Percentiles rank a stretch among this genome's conserved stretches.
Evolutionary conservation across 2,888 invertebrate genomes (phyloP).

Genomic region (Colletes collaris): DNA sequence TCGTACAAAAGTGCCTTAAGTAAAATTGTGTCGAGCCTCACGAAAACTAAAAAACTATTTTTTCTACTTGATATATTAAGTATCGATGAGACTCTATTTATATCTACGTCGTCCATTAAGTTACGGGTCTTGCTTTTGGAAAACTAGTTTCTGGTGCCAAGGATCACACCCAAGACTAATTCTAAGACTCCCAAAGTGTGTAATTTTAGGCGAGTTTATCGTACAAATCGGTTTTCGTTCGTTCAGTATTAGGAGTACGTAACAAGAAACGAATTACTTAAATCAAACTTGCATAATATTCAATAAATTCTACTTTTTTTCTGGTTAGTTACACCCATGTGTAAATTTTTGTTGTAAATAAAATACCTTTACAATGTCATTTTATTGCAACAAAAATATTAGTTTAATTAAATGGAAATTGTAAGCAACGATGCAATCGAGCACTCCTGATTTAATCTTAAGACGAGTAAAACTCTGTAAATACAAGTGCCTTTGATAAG

Average conservation of each 20-base stretch:
- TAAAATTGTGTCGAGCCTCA: constrained; percentile 50
- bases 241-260: constrained; percentile 44
- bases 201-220: not conserved
- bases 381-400: constrained; percentile 16
- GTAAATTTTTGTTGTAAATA: constrained; percentile 13
- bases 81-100: constrained; percentile 55
- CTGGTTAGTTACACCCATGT: constrained; percentile 10
- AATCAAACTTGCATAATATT: constrained; percentile 34
- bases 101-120: constrained; percentile 36
- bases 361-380: constrained; percentile 17
- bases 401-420: constrained; percentile 28
- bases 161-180: not conserved
- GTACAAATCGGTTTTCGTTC: constrained; percentile 25
- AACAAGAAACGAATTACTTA: constrained; percentile 29
- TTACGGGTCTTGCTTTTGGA: not conserved
- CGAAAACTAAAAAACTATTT: constrained; percentile 65
- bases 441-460: constrained; percentile 9
- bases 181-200: too few species aligned
- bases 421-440: not conserved
- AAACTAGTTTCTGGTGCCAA: constrained; percentile 47
- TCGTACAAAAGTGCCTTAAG: constrained; percentile 73
- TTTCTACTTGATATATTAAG: constrained; percentile 69
- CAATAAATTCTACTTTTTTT: constrained; percentile 30
- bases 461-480: constrained; percentile 58
- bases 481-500: constrained; percentile 75